Evolutionary conservation across 1,140 invertebrate species (phyloP).

Genomic region (Mya arenaria): DNA sequence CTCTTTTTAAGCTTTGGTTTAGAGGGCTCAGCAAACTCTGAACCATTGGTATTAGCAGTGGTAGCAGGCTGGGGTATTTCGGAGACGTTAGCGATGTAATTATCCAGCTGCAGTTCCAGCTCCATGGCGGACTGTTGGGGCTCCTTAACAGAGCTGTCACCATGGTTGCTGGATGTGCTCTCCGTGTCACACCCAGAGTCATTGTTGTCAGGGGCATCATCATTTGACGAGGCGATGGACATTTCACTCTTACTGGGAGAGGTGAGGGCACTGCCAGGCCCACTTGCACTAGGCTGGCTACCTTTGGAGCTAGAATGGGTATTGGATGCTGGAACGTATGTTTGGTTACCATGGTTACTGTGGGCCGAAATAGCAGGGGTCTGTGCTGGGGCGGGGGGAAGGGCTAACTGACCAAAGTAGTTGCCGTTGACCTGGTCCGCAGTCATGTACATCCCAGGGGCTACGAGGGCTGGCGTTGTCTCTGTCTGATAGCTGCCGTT

Average conservation of each 20-base stretch:
- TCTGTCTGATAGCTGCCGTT: not conserved
- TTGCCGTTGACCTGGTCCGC: conserved; percentile 36
- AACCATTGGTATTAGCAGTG: not conserved
- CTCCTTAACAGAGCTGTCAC: conserved; percentile 44
- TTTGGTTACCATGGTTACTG: not conserved
- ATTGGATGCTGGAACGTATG: not conserved
- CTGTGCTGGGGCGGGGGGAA: conserved; percentile 17
- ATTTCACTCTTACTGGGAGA: not conserved
- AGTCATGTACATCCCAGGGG: not conserved
- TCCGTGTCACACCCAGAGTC: conserved; percentile 54
- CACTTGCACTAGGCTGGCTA: not conserved
- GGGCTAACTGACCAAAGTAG: conserved; percentile 26
- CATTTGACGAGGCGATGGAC: not conserved
- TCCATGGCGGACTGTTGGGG: conserved; percentile 31
- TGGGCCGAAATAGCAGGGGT: not conserved
- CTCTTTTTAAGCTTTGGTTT: conserved; percentile 61
- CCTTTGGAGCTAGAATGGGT: not conserved
- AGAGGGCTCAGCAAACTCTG: conserved; percentile 23
- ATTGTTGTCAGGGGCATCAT: conserved; percentile 39
- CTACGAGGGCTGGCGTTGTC: not conserved
- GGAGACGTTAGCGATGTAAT: conserved; percentile 35
- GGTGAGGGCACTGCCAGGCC: not conserved
- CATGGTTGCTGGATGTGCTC: conserved; percentile 16
- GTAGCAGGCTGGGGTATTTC: not conserved
- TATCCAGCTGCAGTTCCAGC: conserved; percentile 46